Base-by-base conservation (phyloP, 2,113 vertebrate species). In the Chaenogobius annularis region DNA sequence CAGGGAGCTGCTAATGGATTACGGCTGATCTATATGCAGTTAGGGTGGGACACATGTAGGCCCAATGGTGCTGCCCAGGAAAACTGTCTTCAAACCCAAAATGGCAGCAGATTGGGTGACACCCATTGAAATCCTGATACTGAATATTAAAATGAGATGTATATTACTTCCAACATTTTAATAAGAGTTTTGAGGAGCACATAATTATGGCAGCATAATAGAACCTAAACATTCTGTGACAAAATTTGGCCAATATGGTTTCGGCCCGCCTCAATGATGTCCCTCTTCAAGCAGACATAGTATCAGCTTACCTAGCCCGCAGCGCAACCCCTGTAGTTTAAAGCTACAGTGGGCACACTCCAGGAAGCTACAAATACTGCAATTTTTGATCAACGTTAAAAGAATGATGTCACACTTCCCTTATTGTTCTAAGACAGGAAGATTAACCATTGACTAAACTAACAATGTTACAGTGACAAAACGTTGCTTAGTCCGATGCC, bases 1-100 rank as follows among this genome's bases (percentile, higher is more conserved):
- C 88, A 89, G 89, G 87, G 91, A 89, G 89, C 84, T 85, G 83
- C 86, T 91, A 91, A 92, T 91, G 90, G 91, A 91, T 91, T 91
- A 91, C 69, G 81, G 85, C 83, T 91, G 89, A 91, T 91, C 88
- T 91, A 91, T 91, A 91, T 90, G 90, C 90, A 89, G 90, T 86
- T 65, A 87, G 80, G 84, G 84, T 91, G 87, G 86, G 88, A 90
- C 89, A 90, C 75, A 73, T 91, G 89, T 89, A 87, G 87, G 73
- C 85, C 82, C 79, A 86, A 78, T 66, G 80, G 83, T 80, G 83
- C 87, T 88, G 78, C 86, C 87, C 82, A 72, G 85, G 84, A 85
- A 85, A 80, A 84, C 80, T 77, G 76, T 72, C 78, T 72, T 79
- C 81, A 82, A 79, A 86, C 81, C 83, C n/a, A n/a, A 73, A 72